Conservation (phyloP, 2,888 invertebrate genomes). For the Dolichopus griseipennis region DNA sequence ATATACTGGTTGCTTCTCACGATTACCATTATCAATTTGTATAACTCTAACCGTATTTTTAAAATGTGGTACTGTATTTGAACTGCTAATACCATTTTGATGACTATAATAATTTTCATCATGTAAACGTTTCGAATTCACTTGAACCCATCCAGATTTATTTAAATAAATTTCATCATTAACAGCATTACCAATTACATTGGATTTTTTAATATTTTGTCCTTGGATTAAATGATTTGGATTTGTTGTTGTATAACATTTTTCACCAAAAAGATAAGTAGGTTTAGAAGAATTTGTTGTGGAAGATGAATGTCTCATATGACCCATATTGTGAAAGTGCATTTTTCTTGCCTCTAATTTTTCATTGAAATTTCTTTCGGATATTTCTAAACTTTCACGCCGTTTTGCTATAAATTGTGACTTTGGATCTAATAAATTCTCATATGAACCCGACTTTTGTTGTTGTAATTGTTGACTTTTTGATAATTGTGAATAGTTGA, state of each 20-base stretch:
- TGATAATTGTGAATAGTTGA: slow-evolving; percentile 14
- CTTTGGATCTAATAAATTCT: slow-evolving; percentile 13
- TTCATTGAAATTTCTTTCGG: slow-evolving; percentile 38
- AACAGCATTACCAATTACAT: slow-evolving; percentile 12
- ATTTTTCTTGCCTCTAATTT: slow-evolving; percentile 41
- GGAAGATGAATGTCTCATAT: slow-evolving; percentile 22
- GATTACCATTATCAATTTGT: slow-evolving; percentile 30
- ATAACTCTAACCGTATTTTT: slow-evolving; percentile 31
- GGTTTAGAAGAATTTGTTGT: slow-evolving; percentile 28
- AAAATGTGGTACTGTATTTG: slow-evolving; percentile 22
- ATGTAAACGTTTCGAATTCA: slow-evolving; percentile 38
- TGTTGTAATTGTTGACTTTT: slow-evolving; percentile 12
- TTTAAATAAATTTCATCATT: slow-evolving; percentile 42
- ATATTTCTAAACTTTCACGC: slow-evolving; percentile 38
- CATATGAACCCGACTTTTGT: slow-evolving; percentile 15
- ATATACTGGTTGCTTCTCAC: slow-evolving; percentile 25
- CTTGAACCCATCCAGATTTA: slow-evolving; percentile 47
- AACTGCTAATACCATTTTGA: slow-evolving; percentile 28
- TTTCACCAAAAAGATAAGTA: slow-evolving; percentile 42
- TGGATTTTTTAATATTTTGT: neutral
- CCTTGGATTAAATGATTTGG: neutral
- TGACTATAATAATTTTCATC: slow-evolving; percentile 33
- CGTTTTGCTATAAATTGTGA: slow-evolving; percentile 36
- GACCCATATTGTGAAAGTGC: slow-evolving; percentile 37
- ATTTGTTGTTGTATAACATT: slow-evolving; percentile 19